Conservation (phyloP, 2,797 vertebrate genomes). For the Rallus crepitans region DNA sequence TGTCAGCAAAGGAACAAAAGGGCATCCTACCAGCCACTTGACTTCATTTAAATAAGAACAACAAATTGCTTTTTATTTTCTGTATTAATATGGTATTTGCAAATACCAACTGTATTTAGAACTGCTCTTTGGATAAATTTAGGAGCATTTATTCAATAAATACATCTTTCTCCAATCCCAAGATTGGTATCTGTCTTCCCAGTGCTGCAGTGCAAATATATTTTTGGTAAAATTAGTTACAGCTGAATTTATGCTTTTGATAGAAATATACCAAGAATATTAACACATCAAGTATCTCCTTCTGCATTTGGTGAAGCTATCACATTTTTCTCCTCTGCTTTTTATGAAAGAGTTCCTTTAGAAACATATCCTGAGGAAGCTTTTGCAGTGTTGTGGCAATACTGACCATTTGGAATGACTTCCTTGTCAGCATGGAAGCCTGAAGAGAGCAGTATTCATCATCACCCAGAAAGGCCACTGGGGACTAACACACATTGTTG, state of each 20-base stretch:
- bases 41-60: background rate
- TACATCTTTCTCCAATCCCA: background rate
- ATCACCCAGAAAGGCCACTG: background rate
- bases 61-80: background rate
- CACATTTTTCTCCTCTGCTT: background rate
- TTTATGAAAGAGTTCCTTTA: background rate
- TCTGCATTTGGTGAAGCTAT: background rate
- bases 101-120: background rate
- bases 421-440: background rate
- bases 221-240: background rate
- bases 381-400: background rate
- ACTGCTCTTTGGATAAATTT: background rate
- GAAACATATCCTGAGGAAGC: background rate
- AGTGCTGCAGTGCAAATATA: background rate
- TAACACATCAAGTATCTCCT: background rate
- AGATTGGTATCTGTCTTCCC: background rate
- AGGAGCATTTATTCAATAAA: background rate
- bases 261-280: background rate
- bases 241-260: background rate
- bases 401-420: background rate
- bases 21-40: background rate
- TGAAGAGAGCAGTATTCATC: background rate
- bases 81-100: background rate
- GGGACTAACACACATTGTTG: background rate
- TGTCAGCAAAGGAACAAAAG: background rate